Evolutionary conservation across 2,113 vertebrate species (phyloP).

Genomic region (Chloropsis hardwickii): DNA sequence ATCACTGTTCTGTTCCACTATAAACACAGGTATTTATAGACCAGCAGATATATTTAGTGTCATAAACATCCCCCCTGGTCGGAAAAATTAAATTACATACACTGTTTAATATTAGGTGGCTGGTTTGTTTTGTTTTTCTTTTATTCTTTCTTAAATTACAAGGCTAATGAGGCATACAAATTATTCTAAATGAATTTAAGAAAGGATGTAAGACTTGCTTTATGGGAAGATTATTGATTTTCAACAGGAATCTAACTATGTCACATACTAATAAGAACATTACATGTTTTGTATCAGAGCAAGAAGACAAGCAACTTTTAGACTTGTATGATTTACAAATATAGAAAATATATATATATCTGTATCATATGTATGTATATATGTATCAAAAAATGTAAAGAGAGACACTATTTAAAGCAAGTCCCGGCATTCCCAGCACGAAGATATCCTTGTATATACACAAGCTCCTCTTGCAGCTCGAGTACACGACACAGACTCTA

Average conservation of each 20-base stretch:
- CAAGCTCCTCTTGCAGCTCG: not conserved
- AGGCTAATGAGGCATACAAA: slow-evolving; percentile 58
- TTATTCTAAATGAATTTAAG: slow-evolving; percentile 59
- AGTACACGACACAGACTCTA: accelerated
- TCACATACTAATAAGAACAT: slow-evolving; percentile 39
- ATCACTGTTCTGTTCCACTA: not conserved
- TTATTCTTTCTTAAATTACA: slow-evolving; percentile 60
- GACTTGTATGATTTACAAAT: not conserved
- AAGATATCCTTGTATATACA: not conserved
- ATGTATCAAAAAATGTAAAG: not conserved
- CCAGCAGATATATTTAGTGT: slow-evolving; percentile 18
- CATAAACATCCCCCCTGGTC: slow-evolving; percentile 32
- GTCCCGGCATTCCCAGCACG: not conserved
- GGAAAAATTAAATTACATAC: slow-evolving; percentile 53
- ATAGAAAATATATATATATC: not conserved
- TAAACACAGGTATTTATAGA: slow-evolving; percentile 38
- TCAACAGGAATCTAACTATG: slow-evolving; percentile 57
- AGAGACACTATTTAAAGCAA: not conserved
- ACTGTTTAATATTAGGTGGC: slow-evolving; percentile 51
- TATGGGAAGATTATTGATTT: slow-evolving; percentile 56
- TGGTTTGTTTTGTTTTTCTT: slow-evolving; percentile 48
- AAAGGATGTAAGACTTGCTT: slow-evolving; percentile 58
- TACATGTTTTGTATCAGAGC: slow-evolving; percentile 38
- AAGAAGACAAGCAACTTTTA: not conserved
- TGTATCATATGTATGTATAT: not conserved